Conservation (phyloP, 2,113 vertebrate genomes). For the Raja brachyura region DNA sequence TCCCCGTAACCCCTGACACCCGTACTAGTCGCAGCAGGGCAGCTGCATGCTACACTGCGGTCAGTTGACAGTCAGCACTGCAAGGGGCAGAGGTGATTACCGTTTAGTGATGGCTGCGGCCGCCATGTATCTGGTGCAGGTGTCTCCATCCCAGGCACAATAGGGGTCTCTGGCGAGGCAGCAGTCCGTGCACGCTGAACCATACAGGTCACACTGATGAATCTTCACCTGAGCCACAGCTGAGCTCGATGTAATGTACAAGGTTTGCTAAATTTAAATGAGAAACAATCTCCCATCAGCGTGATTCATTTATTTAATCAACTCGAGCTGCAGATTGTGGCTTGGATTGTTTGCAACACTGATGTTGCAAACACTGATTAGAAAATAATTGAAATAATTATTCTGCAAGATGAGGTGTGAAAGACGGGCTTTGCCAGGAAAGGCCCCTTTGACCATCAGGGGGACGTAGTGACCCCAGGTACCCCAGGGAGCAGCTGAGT, state of each 20-base stretch:
- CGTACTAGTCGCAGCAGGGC: too few relatives aligned
- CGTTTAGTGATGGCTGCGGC: constrained; percentile 76
- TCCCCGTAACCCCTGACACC: too few relatives aligned
- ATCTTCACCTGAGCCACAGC: constrained; percentile 77
- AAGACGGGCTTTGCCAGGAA: too few relatives aligned
- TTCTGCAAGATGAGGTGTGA: neutral
- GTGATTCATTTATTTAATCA: neutral
- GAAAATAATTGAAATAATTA: too few relatives aligned
- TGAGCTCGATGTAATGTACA: constrained; percentile 77
- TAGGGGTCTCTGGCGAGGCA: constrained; percentile 93
- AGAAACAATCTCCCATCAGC: constrained; percentile 22
- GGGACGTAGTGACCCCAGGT: neutral
- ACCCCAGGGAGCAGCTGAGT: neutral
- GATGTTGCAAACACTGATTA: too few relatives aligned
- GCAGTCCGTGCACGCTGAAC: constrained; percentile 86
- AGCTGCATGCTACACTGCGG: neutral
- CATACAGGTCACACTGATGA: constrained; percentile 90
- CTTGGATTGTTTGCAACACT: neutral
- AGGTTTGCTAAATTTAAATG: constrained; percentile 70
- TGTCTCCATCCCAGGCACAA: constrained; percentile 91
- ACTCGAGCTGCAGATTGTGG: neutral
- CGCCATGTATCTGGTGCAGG: constrained; percentile 83
- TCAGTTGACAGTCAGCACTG: neutral
- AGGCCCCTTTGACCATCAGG: too few relatives aligned
- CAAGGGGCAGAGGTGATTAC: constrained; percentile 49